phyloP scores from a whole-genome alignment of 1,140 invertebrate genomes.

The Drosophila sulfurigaster region DNA sequence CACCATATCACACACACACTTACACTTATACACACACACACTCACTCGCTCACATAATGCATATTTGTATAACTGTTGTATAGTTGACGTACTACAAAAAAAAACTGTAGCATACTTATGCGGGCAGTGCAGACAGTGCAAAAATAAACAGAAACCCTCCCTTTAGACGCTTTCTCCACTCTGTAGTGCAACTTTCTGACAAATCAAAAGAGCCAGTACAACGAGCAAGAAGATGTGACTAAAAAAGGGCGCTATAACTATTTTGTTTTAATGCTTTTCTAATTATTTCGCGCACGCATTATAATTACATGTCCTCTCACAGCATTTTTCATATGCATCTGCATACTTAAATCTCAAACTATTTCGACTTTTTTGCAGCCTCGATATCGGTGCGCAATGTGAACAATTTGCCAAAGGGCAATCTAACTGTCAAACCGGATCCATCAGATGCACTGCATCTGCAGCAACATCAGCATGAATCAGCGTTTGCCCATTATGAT shows the following conservation, averaged over 20 bases:
- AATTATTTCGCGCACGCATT: slow-evolving; percentile 76
- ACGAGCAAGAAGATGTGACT: neutral
- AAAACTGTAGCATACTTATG: slow-evolving; percentile 49
- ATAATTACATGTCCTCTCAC: slow-evolving; percentile 53
- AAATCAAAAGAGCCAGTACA: neutral
- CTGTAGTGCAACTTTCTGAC: slow-evolving; percentile 31
- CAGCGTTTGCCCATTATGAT: slow-evolving; percentile 69
- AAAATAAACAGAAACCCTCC: neutral
- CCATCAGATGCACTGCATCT: slow-evolving; percentile 59
- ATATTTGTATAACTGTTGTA: slow-evolving; percentile 52
- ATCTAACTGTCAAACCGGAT: slow-evolving; percentile 82
- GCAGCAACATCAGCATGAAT: slow-evolving; percentile 40
- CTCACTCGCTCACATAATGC: slow-evolving; percentile 5
- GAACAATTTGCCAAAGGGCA: slow-evolving; percentile 79
- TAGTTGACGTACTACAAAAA: slow-evolving; percentile 30
- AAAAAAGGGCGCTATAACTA: slow-evolving; percentile 39
- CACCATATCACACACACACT: slow-evolving; percentile 18
- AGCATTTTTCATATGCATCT: neutral
- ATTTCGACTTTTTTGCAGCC: slow-evolving; percentile 65
- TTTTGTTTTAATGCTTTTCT: slow-evolving; percentile 59
- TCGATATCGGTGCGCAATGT: slow-evolving; percentile 84
- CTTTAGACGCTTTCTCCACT: slow-evolving; percentile 37
- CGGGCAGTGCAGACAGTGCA: slow-evolving; percentile 48
- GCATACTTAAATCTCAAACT: slow-evolving; percentile 15
- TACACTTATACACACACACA: slow-evolving; percentile 6